Conservation (phyloP, 53 echinoderm and acorn worm genomes). For the Henricia sp. region DNA sequence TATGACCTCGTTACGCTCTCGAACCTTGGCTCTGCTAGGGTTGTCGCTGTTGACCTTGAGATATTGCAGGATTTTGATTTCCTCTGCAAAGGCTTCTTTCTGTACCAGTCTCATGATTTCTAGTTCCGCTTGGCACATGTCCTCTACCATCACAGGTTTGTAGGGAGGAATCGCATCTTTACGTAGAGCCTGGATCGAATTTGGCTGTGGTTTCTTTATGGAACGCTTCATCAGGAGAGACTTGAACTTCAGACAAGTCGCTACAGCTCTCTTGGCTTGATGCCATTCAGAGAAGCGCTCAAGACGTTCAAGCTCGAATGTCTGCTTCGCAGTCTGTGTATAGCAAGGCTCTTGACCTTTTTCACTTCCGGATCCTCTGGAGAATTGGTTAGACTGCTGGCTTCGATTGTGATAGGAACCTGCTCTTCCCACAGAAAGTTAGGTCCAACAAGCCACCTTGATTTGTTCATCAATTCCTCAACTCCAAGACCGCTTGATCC, state of each 20-base stretch:
- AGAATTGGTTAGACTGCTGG: background rate
- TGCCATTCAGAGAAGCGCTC: slow-evolving; percentile 65
- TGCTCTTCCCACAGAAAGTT: too few relatives aligned
- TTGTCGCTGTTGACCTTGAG: background rate
- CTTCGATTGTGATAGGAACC: too few relatives aligned
- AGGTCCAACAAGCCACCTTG: too few relatives aligned
- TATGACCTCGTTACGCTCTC: slow-evolving; percentile 16
- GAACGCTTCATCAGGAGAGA: background rate
- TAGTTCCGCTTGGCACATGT: slow-evolving; percentile 41
- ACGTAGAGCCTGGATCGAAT: background rate
- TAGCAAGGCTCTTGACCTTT: background rate
- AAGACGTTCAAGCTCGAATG: slow-evolving; percentile 29
- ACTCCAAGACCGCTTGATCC: too few relatives aligned
- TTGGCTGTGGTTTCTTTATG: background rate
- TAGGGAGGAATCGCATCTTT: background rate
- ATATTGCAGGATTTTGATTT: background rate
- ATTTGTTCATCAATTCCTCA: too few relatives aligned
- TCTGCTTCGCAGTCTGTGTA: background rate
- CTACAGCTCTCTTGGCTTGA: slow-evolving; percentile 42
- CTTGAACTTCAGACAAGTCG: slow-evolving; percentile 63
- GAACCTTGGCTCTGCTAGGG: background rate
- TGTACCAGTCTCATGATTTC: slow-evolving; percentile 60
- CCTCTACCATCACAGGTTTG: slow-evolving; percentile 18
- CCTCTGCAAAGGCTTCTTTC: slow-evolving; percentile 52
- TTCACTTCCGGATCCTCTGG: slow-evolving; percentile 34